These are phyloP conservation scores for Batillaria attramentaria DNA, from an alignment of 1,140 invertebrate species.

Conservation along the genomic window DNA sequence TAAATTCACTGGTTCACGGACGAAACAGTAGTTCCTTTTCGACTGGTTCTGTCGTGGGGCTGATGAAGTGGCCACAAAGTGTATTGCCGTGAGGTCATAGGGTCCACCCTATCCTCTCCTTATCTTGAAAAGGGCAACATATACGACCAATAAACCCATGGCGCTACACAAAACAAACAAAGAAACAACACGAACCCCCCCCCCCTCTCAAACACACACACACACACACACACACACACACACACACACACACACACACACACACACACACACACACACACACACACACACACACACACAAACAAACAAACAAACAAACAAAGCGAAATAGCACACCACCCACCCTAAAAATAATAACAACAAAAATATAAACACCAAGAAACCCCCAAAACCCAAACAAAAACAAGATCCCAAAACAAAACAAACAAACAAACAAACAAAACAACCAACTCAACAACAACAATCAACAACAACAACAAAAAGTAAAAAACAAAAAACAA, in stretches of 20 bases:
- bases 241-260: not conserved
- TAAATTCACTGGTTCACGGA: not conserved
- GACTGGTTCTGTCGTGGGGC: not conserved
- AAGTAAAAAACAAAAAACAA: too few relatives aligned
- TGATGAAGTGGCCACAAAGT: not conserved
- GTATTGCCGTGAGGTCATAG: not conserved
- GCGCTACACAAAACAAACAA: not conserved
- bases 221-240: not conserved
- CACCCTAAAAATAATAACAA: too few relatives aligned
- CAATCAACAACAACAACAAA: too few relatives aligned
- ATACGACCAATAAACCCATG: not conserved
- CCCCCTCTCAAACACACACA: not conserved
- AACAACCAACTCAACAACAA: too few relatives aligned
- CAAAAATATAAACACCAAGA: too few relatives aligned
- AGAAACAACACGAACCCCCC: not conserved
- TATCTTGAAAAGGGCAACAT: not conserved
- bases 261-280: not conserved
- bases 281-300: not conserved
- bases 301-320: not conserved
- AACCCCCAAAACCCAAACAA: too few relatives aligned
- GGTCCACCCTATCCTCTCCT: not conserved
- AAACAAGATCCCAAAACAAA: too few relatives aligned
- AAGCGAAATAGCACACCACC: too few relatives aligned
- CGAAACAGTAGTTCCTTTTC: not conserved
- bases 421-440: too few relatives aligned